Evolutionary conservation across 2,888 invertebrate genomes (phyloP), one percentile per base, ranked within the genome.

Genomic region (Hypomecis atomaria): DNA sequence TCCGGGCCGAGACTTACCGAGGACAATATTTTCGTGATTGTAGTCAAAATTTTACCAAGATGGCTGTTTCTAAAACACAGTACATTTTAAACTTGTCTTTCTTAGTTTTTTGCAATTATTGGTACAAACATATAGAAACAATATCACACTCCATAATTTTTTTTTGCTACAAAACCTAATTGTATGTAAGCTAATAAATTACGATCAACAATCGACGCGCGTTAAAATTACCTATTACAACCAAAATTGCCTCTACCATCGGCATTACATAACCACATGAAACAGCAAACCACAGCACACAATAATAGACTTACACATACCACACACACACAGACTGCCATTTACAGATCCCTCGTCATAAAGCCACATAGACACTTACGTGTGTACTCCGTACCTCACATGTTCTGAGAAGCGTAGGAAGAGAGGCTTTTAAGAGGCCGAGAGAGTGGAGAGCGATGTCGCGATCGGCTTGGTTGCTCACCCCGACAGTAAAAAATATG

Each of bases 401-500:
- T 80, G 84, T 84, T 81, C 83, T 86, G 81, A 81, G 84, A 81
- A 84, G 83, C 82, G 85, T 85, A 70, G 63, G 81, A 84, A 86
- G 83, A 80, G 81, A 83, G 81, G 88, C 88, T 90, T 90, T 92
- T 92, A 90, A 91, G 88, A 87, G 90, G 88, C 86, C 87, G 84
- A 86, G 81, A 79, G 86, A 88, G 92, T 92, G 92, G 92, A 92
- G 91, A 92, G 89, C 81, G 84, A 73, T 92, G 92, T 92, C 79
- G 87, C 92, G 92, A 92, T 92, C 89, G 88, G 92, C 92, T 92
- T 79, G 86, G 86, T 79, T 92, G 92, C 92, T 90, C 92, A 92
- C 89, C 92, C 92, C 87, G 92, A 92, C 92, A 91, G 91, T 91
- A 92, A 92, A 92, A 92, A 92, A 92, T 92, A 90, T 92, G 91